Conservation (phyloP, 2,888 invertebrate genomes). For the Clunio marinus region DNA sequence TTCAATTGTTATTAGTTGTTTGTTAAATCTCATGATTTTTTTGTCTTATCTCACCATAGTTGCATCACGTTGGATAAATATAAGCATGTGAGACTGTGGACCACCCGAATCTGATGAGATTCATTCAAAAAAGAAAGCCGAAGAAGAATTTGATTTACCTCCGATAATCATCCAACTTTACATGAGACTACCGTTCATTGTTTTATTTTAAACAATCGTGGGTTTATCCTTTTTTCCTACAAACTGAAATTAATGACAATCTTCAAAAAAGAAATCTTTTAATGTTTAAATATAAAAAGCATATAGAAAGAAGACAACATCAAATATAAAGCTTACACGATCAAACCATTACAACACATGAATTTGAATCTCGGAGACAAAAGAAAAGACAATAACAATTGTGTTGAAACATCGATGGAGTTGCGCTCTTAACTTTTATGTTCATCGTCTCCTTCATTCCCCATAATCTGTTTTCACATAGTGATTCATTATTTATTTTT, state of each 20-base stretch:
- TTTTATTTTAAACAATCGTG: neutral
- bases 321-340: constrained; percentile 21
- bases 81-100: neutral
- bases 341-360: constrained; percentile 27
- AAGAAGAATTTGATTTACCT: neutral
- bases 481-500: constrained; percentile 15
- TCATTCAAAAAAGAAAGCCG: neutral
- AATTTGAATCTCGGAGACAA: constrained; percentile 21
- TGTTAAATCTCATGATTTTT: neutral
- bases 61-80: too few relatives aligned
- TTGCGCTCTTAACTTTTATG: neutral
- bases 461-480: neutral
- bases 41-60: constrained; percentile 4
- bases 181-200: constrained; percentile 29
- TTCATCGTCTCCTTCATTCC: neutral
- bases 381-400: constrained; percentile 3
- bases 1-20: too few relatives aligned
- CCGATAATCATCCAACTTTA: neutral
- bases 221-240: constrained; percentile 8
- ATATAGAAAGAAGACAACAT: constrained; percentile 17
- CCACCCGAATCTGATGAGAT: neutral
- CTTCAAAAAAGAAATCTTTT: constrained; percentile 21
- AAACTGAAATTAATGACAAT: constrained; percentile 21
- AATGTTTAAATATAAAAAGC: neutral
- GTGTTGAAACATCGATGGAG: constrained; percentile 21